phyloP scores from a whole-genome alignment of 2,797 vertebrate genomes.

The Otus scops region DNA sequence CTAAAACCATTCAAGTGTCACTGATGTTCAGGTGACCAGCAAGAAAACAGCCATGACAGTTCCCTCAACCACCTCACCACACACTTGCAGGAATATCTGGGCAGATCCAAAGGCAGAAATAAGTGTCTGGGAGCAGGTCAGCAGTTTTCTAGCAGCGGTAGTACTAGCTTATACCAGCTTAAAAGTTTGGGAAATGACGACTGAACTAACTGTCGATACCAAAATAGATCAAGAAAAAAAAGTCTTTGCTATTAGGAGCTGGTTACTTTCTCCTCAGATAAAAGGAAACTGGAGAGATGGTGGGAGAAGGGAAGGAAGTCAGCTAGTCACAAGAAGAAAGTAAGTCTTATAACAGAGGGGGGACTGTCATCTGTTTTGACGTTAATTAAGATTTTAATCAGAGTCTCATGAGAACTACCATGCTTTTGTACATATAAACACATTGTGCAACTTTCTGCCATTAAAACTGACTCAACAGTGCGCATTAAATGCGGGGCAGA shows the following conservation, averaged over 20 bases:
- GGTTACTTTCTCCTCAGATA: background rate
- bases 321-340: background rate
- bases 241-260: background rate
- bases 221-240: background rate
- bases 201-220: background rate
- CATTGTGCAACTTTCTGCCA: background rate
- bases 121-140: background rate
- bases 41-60: background rate
- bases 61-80: background rate
- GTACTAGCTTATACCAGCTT: background rate
- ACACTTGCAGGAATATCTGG: background rate
- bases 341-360: background rate
- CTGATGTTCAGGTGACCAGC: background rate
- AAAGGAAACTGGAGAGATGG: background rate
- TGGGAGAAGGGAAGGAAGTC: background rate
- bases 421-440: background rate
- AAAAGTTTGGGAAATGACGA: background rate
- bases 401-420: background rate
- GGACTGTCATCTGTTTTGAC: background rate
- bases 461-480: background rate
- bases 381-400: background rate
- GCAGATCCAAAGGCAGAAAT: background rate
- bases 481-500: background rate
- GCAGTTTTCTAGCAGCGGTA: background rate
- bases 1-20: background rate